Percentiles rank a stretch among this genome's conserved stretches.
phyloP scores from a whole-genome alignment of 2,888 invertebrate genomes.

The Pristionchus fissidentatus region DNA sequence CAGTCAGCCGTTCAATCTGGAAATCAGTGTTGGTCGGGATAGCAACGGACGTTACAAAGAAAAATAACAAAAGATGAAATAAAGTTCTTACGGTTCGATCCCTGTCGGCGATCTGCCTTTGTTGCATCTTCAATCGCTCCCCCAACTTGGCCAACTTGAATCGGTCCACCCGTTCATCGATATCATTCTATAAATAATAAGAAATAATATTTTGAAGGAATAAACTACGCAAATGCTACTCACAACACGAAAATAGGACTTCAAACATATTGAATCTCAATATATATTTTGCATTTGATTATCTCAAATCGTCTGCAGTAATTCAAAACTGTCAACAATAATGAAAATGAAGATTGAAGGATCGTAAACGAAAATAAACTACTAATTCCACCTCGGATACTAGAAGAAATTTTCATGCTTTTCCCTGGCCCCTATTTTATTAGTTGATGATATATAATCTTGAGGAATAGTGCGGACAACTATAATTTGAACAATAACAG shows the following conservation, averaged over 20 bases:
- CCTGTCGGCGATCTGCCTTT: constrained; percentile 77
- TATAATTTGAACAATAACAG: no score
- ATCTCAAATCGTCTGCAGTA: no score
- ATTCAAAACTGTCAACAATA: no score
- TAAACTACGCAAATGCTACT: background rate
- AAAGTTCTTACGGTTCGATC: constrained; percentile 8
- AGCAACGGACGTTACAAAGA: background rate
- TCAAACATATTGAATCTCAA: no score
- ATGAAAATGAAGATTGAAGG: no score
- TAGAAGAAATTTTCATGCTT: no score
- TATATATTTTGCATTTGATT: background rate
- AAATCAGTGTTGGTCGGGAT: background rate
- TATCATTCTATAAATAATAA: constrained; percentile 65
- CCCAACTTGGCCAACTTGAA: constrained; percentile 97
- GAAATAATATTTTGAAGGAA: background rate
- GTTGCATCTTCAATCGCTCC: constrained; percentile 87
- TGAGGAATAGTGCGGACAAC: no score
- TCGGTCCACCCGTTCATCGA: constrained; percentile 57
- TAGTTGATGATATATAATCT: no score
- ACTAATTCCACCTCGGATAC: no score
- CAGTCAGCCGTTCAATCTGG: constrained; percentile 75
- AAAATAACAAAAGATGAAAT: background rate
- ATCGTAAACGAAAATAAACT: no score
- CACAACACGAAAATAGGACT: no score
- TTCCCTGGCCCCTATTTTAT: no score